phyloP scores from a whole-genome alignment of 2,113 vertebrate species.

The Xiphophorus hellerii region DNA sequence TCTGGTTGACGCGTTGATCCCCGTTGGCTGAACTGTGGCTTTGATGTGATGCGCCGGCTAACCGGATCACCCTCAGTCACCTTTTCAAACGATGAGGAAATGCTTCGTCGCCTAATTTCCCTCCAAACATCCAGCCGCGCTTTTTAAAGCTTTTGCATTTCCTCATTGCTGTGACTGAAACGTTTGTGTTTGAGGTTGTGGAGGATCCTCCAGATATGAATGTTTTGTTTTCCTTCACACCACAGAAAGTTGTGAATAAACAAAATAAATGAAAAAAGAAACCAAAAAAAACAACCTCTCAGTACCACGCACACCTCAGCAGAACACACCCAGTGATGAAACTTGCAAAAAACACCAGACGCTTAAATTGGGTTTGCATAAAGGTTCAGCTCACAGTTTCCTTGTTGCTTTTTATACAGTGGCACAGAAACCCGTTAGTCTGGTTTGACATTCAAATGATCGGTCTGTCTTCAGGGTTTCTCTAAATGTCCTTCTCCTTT shows the following conservation, averaged over 20 bases:
- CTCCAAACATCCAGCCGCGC: not conserved
- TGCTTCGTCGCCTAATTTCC: not conserved
- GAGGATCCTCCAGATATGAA: not conserved
- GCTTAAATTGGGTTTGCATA: slow-evolving; percentile 30
- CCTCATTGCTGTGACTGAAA: not conserved
- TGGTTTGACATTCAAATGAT: slow-evolving; percentile 37
- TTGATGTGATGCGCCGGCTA: too few relatives aligned
- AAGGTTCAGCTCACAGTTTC: slow-evolving; percentile 16
- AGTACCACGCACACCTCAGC: slow-evolving; percentile 6
- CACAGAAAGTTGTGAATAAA: not conserved
- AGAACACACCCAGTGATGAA: slow-evolving; percentile 6
- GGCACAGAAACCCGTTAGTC: slow-evolving; percentile 37
- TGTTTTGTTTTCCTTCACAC: not conserved
- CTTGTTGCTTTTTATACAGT: slow-evolving; percentile 32
- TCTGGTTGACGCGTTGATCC: not conserved
- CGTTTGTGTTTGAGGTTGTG: not conserved
- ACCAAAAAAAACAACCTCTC: not conserved
- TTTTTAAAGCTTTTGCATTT: not conserved
- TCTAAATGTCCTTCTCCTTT: not conserved
- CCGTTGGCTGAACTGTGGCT: not conserved
- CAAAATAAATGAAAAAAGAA: slow-evolving; percentile 6
- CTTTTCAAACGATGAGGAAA: not conserved
- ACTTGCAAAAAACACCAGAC: not conserved
- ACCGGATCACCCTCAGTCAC: not conserved
- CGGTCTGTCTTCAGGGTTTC: not conserved